Evolutionary conservation across 2,797 vertebrate species (phyloP).

Genomic region (Micromesistius poutassou): DNA sequence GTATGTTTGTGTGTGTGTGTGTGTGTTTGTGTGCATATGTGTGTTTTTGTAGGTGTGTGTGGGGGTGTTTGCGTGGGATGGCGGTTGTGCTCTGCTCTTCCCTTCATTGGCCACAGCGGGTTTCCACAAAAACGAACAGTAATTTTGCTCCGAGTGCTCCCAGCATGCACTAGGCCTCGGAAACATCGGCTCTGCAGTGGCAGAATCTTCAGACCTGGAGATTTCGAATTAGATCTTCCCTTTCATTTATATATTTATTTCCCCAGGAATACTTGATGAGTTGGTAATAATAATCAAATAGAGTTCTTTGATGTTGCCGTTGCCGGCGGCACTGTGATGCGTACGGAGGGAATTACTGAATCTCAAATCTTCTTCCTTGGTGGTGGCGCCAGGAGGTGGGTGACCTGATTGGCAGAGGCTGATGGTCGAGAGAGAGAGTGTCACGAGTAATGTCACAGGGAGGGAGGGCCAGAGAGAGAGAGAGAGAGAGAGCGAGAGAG

Average conservation of each 20-base stretch:
- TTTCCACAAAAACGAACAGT: constrained; percentile 46
- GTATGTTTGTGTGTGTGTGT: neutral
- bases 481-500: constrained; percentile 12
- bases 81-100: constrained; percentile 3
- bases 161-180: constrained; percentile 34
- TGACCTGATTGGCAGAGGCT: neutral
- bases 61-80: neutral
- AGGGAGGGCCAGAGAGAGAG: neutral
- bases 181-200: constrained; percentile 26
- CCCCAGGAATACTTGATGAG: neutral
- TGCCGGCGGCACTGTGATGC: neutral
- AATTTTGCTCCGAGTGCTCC: constrained; percentile 43
- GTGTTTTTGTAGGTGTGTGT: neutral
- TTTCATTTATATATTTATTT: neutral
- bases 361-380: neutral
- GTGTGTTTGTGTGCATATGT: neutral
- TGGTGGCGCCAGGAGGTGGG: constrained; percentile 4
- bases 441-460: neutral
- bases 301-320: neutral
- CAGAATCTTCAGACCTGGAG: constrained; percentile 9
- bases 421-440: neutral
- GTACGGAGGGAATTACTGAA: neutral
- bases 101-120: constrained; percentile 32
- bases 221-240: neutral
- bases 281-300: neutral